Conservation (phyloP, 2,888 invertebrate species). For the Sabellastarte sp. region DNA sequence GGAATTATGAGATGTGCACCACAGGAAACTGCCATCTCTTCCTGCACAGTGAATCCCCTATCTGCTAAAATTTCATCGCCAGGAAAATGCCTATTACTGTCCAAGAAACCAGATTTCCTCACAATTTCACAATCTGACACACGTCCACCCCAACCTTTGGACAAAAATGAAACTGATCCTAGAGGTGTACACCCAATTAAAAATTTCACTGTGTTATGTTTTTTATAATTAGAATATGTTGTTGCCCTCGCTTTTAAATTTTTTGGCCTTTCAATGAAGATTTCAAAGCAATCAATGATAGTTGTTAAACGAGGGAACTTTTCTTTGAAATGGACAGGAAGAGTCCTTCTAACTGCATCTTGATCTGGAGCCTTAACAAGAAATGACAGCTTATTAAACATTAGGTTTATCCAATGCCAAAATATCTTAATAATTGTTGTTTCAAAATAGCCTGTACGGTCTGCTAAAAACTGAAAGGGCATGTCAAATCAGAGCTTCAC, state of each 20-base stretch:
- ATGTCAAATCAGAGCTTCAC: not conserved
- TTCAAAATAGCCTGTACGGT: not conserved
- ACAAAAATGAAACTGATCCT: constrained; percentile 26
- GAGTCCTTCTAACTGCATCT: not conserved
- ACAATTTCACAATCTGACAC: constrained; percentile 29
- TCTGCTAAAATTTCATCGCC: constrained; percentile 26
- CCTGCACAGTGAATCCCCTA: constrained; percentile 1
- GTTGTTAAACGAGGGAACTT: constrained; percentile 3
- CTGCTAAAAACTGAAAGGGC: not conserved
- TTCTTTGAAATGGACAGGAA: not conserved
- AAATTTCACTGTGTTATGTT: constrained; percentile 1
- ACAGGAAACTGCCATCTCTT: constrained; percentile 4
- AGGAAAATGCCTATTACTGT: constrained; percentile 17
- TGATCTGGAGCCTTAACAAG: constrained; percentile 1
- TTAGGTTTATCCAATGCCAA: constrained; percentile 1
- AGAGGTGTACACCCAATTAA: constrained; percentile 4
- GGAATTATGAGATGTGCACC: not conserved
- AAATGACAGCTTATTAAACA: not conserved
- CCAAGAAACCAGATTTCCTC: constrained; percentile 22
- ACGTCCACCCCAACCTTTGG: constrained; percentile 27
- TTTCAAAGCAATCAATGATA: constrained; percentile 5
- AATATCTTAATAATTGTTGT: not conserved
- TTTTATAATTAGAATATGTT: constrained; percentile 1
- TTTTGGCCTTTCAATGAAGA: not conserved
- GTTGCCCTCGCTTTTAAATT: constrained; percentile 1